These are phyloP conservation scores for Turritopsis dohrnii DNA, from an alignment of 30 jellyfish, hydroid and myxozoan genomes.

Conservation along the genomic window DNA sequence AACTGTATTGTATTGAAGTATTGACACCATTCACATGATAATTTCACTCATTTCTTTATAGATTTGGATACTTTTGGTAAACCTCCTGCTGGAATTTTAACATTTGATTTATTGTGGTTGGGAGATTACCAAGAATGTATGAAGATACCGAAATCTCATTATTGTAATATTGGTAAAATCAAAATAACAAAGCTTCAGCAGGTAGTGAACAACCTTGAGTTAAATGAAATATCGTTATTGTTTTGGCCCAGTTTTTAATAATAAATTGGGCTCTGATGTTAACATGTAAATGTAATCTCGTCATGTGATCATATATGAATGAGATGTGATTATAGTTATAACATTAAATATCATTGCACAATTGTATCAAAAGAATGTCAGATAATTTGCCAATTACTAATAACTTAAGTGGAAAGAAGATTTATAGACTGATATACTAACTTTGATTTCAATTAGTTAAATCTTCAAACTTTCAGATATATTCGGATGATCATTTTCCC, in stretches of 20 bases:
- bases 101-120: constrained; percentile 11
- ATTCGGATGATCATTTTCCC: not conserved
- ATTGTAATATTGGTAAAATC: constrained; percentile 12
- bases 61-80: constrained; percentile 31
- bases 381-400: no score
- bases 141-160: not conserved
- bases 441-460: no score
- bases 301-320: not conserved
- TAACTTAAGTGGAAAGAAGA: no score
- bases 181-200: not conserved
- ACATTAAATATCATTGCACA: no score
- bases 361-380: no score
- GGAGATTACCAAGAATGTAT: constrained; percentile 31
- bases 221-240: no score
- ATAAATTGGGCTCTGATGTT: not conserved
- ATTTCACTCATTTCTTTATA: not conserved
- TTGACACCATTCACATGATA: not conserved
- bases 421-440: no score
- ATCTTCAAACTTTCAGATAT: no score
- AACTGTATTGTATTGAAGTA: not conserved
- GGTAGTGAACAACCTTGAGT: no score
- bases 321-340: no score
- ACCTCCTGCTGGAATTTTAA: constrained; percentile 1
- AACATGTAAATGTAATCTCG: not conserved
- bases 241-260: not conserved